phyloP scores from a whole-genome alignment of 2,888 invertebrate species.

The Agrilus biguttatus region DNA sequence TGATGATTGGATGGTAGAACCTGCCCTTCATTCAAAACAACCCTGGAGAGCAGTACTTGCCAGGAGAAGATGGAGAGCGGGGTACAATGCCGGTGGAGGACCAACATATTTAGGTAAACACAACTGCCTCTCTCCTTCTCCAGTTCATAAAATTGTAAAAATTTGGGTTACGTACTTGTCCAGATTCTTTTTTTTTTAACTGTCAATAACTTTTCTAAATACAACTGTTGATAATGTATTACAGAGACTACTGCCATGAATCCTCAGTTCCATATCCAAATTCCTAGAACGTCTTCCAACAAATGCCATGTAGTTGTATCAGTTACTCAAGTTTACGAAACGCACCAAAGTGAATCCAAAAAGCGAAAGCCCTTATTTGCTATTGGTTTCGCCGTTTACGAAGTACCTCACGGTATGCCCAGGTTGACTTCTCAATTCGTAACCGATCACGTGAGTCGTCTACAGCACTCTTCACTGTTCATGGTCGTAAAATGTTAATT shows the following conservation, averaged over 20 bases:
- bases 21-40: slow-evolving; percentile 48
- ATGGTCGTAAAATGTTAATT: neutral
- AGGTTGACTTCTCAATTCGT: slow-evolving; percentile 46
- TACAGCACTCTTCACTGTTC: neutral
- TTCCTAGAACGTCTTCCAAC: slow-evolving; percentile 44
- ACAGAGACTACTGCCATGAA: slow-evolving; percentile 52
- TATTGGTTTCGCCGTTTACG: slow-evolving; percentile 58
- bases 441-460: slow-evolving; percentile 35
- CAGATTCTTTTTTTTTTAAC: neutral
- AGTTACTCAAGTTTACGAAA: slow-evolving; percentile 51
- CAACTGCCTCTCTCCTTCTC: no score
- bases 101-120: slow-evolving; percentile 39
- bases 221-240: slow-evolving; percentile 10
- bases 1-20: slow-evolving; percentile 59
- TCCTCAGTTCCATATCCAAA: slow-evolving; percentile 56
- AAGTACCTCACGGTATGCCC: slow-evolving; percentile 46
- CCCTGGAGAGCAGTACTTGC: slow-evolving; percentile 60
- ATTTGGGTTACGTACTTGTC: neutral
- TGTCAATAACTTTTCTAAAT: neutral
- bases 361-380: slow-evolving; percentile 40
- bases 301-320: slow-evolving; percentile 62
- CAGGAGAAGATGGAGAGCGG: slow-evolving; percentile 48
- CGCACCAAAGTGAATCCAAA: slow-evolving; percentile 31
- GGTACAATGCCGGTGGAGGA: slow-evolving; percentile 58
- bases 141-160: neutral